These are phyloP conservation scores for Phyto melanocephala DNA, from an alignment of 2,888 invertebrate genomes.

Conservation along the genomic window DNA sequence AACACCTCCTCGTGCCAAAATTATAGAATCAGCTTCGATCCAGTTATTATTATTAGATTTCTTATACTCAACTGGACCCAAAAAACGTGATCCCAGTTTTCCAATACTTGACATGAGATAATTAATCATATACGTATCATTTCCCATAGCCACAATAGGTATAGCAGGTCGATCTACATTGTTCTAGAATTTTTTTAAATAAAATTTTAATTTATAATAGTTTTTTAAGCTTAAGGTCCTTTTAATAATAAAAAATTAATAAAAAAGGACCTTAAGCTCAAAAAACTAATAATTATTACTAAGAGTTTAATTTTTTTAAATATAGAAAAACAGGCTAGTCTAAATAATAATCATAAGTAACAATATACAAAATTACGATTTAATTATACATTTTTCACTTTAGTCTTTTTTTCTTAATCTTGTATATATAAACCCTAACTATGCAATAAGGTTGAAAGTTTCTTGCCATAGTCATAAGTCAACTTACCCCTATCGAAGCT, in stretches of 20 bases:
- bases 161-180: conserved; percentile 73
- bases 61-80: conserved; percentile 72
- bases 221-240: too few species aligned
- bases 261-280: too few species aligned
- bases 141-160: conserved; percentile 73
- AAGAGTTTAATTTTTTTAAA: too few species aligned
- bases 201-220: too few species aligned
- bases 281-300: too few species aligned
- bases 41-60: conserved; percentile 69
- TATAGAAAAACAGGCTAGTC: too few species aligned
- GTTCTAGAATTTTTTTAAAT: conserved; percentile 39
- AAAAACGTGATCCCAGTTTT: conserved; percentile 73
- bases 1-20: conserved; percentile 77
- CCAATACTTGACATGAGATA: conserved; percentile 73
- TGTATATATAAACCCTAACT: too few species aligned
- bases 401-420: too few species aligned
- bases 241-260: too few species aligned
- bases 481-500: conserved; percentile 77
- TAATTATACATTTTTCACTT: too few species aligned
- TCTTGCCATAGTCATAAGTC: background rate
- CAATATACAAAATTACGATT: too few species aligned
- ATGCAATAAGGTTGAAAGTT: background rate
- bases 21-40: conserved; percentile 76
- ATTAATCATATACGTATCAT: conserved; percentile 72
- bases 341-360: too few species aligned